Base-by-base conservation (phyloP, 2,888 invertebrate genomes). In the Zhuqinia jingwanae region DNA sequence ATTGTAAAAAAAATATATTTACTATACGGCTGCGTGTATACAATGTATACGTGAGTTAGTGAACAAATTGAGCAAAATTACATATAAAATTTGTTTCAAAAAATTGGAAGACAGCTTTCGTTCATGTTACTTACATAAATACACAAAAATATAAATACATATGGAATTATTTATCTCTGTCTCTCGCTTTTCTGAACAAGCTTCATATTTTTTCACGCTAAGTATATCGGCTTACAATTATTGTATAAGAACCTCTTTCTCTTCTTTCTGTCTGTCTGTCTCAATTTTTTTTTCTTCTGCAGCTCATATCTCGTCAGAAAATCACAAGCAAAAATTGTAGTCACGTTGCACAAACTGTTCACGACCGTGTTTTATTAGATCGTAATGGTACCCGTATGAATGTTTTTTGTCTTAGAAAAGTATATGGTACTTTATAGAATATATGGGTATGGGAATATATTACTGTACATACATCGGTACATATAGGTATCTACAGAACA, bases 301-400 rank as follows among this genome's bases (percentile, higher is more conserved):
- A 50, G 36, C 36, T 65, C 27, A 60, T 82, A 63, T 82, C 60
- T 63, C 81, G 56, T 17, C 25, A 60, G 75, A 63, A 75, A 82
- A 60, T 58, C 30, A 53, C 53, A 53, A 75, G n/a, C n/a, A 53
- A 75, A 75, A 75, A 30, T 17, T 75, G 42, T 73, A 82, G 82
- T 82, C 82, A 82, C 82, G 82, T 82, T 82, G 82, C 73, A 73
- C 20, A 75, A 82, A 82, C 56, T 60, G 63, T 63, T 73, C 82
- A 82, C 73, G 82, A 82, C 82, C 58, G 73, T 75, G 63, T 82
- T 82, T 75, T 82, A 75, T 75, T 82, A 63, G 73, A 73, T 30
- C 45, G 60, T 75, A 82, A 82, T 73, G 27, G 82, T 75, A 82
- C 73, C 82, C 73, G 82, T 75, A 81, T 82, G 73, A 50, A 25